A percentile compares a stretch with the other conserved stretches of the same genome.
Conservation (phyloP, 2,797 vertebrate species). For the Coregonus sp. region DNA sequence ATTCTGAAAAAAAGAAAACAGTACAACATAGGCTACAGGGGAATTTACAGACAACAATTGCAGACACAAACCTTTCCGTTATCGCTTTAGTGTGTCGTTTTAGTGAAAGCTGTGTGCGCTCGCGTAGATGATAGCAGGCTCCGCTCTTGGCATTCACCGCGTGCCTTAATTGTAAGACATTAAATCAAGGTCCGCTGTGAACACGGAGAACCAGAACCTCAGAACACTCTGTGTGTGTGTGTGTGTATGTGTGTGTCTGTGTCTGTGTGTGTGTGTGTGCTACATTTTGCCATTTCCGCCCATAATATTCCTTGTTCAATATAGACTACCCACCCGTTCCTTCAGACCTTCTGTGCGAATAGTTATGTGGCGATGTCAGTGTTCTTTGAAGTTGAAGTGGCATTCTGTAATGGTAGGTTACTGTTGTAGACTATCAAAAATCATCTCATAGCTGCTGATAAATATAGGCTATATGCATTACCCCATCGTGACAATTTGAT, state of each 20-base stretch:
- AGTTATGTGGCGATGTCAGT: background rate
- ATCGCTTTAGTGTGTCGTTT: background rate
- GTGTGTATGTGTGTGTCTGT: constrained; percentile 24
- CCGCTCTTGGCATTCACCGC: constrained; percentile 97
- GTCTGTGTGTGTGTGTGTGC: constrained; percentile 1
- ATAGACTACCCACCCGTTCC: background rate
- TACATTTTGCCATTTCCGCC: constrained; percentile 14
- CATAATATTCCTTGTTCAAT: constrained; percentile 8
- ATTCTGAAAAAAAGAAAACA: constrained; percentile 39
- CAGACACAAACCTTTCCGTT: constrained; percentile 23
- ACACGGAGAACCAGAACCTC: constrained; percentile 93
- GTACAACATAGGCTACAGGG: constrained; percentile 36
- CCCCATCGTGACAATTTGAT: background rate
- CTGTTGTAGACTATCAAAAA: constrained; percentile 41
- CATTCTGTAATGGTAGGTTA: constrained; percentile 33
- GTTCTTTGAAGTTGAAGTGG: constrained; percentile 8
- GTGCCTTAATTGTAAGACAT: constrained; percentile 99
- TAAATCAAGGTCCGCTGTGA: constrained; percentile 99
- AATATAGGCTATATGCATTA: constrained; percentile 50
- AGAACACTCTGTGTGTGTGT: constrained; percentile 38
- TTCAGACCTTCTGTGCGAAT: background rate
- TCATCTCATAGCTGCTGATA: constrained; percentile 37
- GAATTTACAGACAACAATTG: constrained; percentile 17
- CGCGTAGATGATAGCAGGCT: constrained; percentile 79
- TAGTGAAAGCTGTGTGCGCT: constrained; percentile 11